Evolutionary conservation across 2,888 invertebrate genomes (phyloP).

Genomic region (Drosophila prolongata): DNA sequence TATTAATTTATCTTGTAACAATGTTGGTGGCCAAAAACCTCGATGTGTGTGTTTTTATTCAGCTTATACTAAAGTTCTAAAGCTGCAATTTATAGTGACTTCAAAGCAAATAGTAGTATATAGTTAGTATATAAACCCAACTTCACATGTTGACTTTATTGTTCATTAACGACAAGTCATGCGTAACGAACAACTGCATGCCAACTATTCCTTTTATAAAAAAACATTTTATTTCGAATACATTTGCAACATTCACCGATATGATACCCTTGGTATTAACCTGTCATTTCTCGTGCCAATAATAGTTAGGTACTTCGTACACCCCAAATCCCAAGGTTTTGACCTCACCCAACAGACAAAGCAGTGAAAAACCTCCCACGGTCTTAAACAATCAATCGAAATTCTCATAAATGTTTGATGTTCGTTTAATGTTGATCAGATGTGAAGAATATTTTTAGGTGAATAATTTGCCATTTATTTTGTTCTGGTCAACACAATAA

Average conservation of each 20-base stretch:
- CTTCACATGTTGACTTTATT: not conserved
- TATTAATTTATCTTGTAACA: too few relatives aligned
- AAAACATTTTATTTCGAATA: not conserved
- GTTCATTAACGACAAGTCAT: not conserved
- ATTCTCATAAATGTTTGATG: conserved; percentile 23
- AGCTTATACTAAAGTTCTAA: too few relatives aligned
- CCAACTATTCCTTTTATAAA: not conserved
- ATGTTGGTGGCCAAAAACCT: too few relatives aligned
- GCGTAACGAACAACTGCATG: conserved; percentile 2
- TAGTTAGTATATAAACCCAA: too few relatives aligned
- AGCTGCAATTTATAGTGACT: too few relatives aligned
- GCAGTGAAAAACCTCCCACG: not conserved
- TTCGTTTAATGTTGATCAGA: conserved; percentile 14
- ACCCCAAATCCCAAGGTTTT: conserved; percentile 3
- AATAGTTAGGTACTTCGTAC: not conserved
- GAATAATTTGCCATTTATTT: conserved; percentile 38
- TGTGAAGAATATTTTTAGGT: conserved; percentile 20
- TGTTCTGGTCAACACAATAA: conserved; percentile 2
- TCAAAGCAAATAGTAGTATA: too few relatives aligned
- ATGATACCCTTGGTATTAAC: not conserved
- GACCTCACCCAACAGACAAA: conserved; percentile 8
- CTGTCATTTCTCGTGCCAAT: not conserved
- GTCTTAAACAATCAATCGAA: not conserved
- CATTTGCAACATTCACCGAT: not conserved
- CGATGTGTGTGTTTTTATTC: too few relatives aligned